phyloP scores from a whole-genome alignment of 2,113 vertebrate genomes.

The Toxostoma redivivum region DNA sequence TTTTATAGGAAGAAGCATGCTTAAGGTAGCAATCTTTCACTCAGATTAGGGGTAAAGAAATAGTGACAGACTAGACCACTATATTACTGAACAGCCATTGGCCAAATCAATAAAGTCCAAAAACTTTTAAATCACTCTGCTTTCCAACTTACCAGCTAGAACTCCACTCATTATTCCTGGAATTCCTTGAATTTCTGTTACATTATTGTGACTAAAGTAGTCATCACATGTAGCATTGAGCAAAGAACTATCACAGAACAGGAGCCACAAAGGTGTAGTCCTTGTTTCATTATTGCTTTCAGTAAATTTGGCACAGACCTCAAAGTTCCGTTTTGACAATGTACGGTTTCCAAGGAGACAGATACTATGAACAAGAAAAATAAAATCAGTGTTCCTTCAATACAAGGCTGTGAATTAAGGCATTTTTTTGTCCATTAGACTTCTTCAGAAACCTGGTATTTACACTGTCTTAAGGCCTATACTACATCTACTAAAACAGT shows the following conservation, averaged over 20 bases:
- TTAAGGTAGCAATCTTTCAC: not conserved
- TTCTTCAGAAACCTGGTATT: not conserved
- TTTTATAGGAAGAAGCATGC: not conserved
- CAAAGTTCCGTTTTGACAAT: constrained; percentile 76
- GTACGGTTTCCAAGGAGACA: constrained; percentile 95
- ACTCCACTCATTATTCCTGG: constrained; percentile 87
- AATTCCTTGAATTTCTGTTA: constrained; percentile 87
- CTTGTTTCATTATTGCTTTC: constrained; percentile 68
- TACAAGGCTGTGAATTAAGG: not conserved
- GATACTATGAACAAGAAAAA: constrained; percentile 70
- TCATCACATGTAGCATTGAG: constrained; percentile 80
- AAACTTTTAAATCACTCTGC: not conserved
- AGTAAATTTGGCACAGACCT: constrained; percentile 81
- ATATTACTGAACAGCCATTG: not conserved
- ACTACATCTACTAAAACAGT: not conserved
- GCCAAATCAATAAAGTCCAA: not conserved
- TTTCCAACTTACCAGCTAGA: constrained; percentile 75
- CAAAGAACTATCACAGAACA: constrained; percentile 80
- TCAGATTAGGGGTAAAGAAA: not conserved
- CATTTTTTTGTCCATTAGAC: not conserved
- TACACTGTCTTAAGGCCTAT: not conserved
- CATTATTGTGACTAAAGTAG: constrained; percentile 85
- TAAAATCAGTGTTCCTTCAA: not conserved
- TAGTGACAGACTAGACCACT: not conserved
- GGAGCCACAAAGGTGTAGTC: constrained; percentile 79